Conservation (phyloP, 2,888 invertebrate genomes). For the Caenorhabditis angaria region DNA sequence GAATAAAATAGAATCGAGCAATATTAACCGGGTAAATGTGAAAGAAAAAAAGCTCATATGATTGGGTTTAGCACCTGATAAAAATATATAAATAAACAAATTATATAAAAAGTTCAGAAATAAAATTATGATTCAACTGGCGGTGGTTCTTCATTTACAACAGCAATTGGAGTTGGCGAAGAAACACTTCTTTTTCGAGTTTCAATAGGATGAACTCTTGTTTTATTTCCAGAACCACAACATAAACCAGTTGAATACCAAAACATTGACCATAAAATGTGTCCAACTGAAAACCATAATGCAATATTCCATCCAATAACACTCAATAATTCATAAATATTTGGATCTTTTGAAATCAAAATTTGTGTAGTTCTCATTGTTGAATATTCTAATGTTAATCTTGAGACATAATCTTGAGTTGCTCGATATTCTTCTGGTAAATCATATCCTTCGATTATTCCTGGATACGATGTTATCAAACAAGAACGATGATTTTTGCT, state of each 20-base stretch:
- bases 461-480: conserved; percentile 51
- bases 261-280: conserved; percentile 61
- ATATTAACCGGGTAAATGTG: not conserved
- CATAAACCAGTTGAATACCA: conserved; percentile 38
- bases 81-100: not conserved
- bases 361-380: conserved; percentile 58
- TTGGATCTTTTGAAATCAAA: conserved; percentile 48
- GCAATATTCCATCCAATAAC: conserved; percentile 66
- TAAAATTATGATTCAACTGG: not conserved
- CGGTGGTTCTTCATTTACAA: conserved; percentile 3
- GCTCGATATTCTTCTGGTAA: conserved; percentile 54
- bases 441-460: conserved; percentile 51
- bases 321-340: conserved; percentile 60
- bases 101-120: not conserved
- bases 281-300: conserved; percentile 65
- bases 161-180: conserved; percentile 29
- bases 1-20: not conserved
- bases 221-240: conserved; percentile 15
- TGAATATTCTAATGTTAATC: conserved; percentile 59
- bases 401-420: conserved; percentile 62
- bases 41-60: not conserved
- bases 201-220: conserved; percentile 12
- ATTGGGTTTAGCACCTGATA: not conserved
- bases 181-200: conserved; percentile 33
- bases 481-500: conserved; percentile 57